Evolutionary conservation across 1,140 invertebrate species (phyloP).

Genomic region (Zaprionus capensis): DNA sequence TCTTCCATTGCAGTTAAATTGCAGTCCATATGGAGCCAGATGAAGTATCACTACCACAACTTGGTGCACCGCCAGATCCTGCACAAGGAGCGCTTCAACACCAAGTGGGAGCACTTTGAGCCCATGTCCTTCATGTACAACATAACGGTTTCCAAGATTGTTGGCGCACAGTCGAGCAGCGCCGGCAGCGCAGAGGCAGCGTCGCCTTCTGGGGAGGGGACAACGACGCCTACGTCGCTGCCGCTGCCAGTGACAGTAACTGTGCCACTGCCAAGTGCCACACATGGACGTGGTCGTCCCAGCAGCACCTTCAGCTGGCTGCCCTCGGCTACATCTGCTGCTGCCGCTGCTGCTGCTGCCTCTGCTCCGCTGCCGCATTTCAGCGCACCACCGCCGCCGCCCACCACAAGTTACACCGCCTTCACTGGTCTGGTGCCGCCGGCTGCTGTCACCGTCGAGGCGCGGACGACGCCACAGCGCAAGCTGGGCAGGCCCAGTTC

Average conservation of each 20-base stretch:
- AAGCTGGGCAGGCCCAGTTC: conserved; percentile 79
- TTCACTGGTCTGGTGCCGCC: conserved; percentile 79
- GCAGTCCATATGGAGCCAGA: conserved; percentile 82
- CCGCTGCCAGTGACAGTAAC: conserved; percentile 18
- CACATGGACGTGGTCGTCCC: conserved; percentile 74
- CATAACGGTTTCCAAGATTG: conserved; percentile 80
- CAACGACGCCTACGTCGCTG: conserved; percentile 21
- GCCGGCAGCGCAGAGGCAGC: conserved; percentile 30
- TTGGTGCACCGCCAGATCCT: conserved; percentile 79
- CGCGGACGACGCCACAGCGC: conserved; percentile 64
- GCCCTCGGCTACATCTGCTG: conserved; percentile 21
- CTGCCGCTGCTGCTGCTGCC: conserved; percentile 16
- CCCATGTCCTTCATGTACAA: conserved; percentile 83
- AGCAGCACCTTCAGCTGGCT: conserved; percentile 80
- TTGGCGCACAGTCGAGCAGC: conserved; percentile 57
- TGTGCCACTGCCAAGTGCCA: conserved; percentile 46
- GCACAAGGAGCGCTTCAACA: conserved; percentile 82
- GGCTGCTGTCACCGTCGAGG: conserved; percentile 67
- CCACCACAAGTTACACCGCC: conserved; percentile 64
- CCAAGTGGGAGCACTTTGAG: conserved; percentile 82
- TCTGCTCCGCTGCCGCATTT: conserved; percentile 46
- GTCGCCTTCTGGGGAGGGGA: not conserved
- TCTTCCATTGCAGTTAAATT: conserved; percentile 64
- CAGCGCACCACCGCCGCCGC: conserved; percentile 26
- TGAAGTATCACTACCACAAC: conserved; percentile 83